Evolutionary conservation across 2,113 vertebrate genomes (phyloP).

Genomic region (Strix aluco): DNA sequence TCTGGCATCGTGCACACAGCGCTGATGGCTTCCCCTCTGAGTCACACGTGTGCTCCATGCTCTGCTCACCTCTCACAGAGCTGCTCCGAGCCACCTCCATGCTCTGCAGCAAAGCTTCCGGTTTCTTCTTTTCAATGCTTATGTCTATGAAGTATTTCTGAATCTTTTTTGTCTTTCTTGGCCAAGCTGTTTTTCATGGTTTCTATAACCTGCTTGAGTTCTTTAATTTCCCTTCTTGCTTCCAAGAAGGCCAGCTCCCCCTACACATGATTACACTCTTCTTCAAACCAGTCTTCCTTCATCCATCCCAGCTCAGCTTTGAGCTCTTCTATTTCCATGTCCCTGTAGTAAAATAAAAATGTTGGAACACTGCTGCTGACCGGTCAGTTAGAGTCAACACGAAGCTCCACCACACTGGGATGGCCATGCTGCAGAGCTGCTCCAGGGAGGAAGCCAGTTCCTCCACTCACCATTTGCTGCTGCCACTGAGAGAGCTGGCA

Average conservation of each 20-base stretch:
- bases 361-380: not conserved
- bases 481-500: too few species aligned
- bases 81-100: slow-evolving; percentile 90
- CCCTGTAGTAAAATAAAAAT: slow-evolving; percentile 68
- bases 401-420: not conserved
- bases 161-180: slow-evolving; percentile 94
- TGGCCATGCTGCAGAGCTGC: too few species aligned
- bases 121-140: slow-evolving; percentile 91
- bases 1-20: slow-evolving; percentile 61
- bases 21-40: slow-evolving; percentile 63
- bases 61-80: slow-evolving; percentile 64
- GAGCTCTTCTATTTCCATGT: slow-evolving; percentile 83
- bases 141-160: slow-evolving; percentile 94
- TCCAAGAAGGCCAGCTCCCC: slow-evolving; percentile 90
- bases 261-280: slow-evolving; percentile 90
- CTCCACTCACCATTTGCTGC: too few species aligned
- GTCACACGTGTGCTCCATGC: slow-evolving; percentile 74
- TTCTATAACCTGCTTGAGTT: slow-evolving; percentile 90
- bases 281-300: slow-evolving; percentile 94
- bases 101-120: slow-evolving; percentile 89
- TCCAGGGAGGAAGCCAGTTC: too few species aligned
- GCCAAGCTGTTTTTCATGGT: slow-evolving; percentile 90
- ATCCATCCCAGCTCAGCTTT: slow-evolving; percentile 87
- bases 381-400: not conserved
- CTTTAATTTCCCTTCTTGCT: slow-evolving; percentile 89